Evolutionary conservation across 2,113 vertebrate genomes (phyloP).

Genomic region (Ursus arctos): DNA sequence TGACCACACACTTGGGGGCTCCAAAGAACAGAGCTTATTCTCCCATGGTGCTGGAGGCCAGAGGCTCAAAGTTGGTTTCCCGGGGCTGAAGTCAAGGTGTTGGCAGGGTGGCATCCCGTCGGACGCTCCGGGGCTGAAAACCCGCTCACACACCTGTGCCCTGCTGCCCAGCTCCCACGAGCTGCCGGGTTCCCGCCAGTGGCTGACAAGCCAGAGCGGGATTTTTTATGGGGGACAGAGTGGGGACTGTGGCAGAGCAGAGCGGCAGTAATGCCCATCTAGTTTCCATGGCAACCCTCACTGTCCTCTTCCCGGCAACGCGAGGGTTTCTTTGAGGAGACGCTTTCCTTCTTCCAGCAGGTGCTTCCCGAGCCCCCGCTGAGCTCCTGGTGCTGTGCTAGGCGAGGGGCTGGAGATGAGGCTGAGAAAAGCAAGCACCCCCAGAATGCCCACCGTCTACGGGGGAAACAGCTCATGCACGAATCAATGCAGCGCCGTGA

Average conservation of each 20-base stretch:
- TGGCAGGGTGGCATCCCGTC: not conserved
- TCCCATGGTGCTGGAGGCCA: not conserved
- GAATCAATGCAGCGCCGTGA: accelerated
- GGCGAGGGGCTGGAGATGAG: not conserved
- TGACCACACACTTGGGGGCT: not conserved
- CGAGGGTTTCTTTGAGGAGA: not conserved
- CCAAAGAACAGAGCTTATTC: not conserved
- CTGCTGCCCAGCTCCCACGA: not conserved
- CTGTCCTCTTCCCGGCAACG: not conserved
- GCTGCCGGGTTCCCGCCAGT: accelerated
- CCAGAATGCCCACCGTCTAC: accelerated
- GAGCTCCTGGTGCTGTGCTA: accelerated
- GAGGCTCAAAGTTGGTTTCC: not conserved
- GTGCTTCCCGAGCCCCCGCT: not conserved
- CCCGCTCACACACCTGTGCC: not conserved
- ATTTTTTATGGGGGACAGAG: not conserved
- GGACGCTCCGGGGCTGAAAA: not conserved
- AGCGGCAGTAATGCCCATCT: not conserved
- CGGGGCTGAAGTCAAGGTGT: not conserved
- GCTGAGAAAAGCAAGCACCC: not conserved
- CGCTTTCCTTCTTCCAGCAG: not conserved
- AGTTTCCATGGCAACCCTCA: not conserved
- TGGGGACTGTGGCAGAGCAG: not conserved
- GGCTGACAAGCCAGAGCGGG: not conserved
- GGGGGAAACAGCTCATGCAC: accelerated